These are phyloP conservation scores for Gadus macrocephalus DNA, from an alignment of 2,113 vertebrate genomes.

Conservation along the genomic window DNA sequence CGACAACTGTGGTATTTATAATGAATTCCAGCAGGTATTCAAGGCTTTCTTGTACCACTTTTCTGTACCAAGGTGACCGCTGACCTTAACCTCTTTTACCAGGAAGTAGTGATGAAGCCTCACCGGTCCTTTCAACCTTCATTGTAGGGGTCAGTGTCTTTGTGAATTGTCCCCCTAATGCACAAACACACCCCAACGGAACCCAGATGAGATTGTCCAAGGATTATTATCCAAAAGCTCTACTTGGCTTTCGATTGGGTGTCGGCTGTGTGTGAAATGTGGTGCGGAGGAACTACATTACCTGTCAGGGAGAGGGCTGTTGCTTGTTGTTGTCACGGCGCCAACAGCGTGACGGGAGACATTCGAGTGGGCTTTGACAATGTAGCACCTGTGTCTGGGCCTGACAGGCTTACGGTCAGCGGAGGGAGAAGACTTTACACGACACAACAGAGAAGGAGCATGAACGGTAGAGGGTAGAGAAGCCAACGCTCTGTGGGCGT, in stretches of 20 bases:
- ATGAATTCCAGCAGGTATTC: background rate
- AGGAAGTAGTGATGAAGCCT: conserved; percentile 1
- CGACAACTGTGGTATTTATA: background rate
- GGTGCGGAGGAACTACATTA: background rate
- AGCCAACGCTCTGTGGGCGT: no score
- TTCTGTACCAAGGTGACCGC: background rate
- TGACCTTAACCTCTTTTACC: background rate
- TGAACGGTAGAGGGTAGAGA: no score
- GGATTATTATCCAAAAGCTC: background rate
- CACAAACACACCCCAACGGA: background rate
- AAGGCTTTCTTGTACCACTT: background rate
- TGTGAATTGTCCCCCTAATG: background rate
- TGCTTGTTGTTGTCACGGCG: background rate
- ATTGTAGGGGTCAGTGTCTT: background rate
- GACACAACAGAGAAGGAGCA: no score
- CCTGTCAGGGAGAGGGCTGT: background rate
- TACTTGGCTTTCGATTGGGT: background rate
- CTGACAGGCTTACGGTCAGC: no score
- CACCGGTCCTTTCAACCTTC: background rate
- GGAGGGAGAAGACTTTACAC: no score
- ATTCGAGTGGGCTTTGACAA: background rate
- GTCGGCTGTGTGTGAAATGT: background rate
- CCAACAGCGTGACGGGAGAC: background rate
- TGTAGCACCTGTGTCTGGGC: no score
- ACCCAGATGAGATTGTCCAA: background rate